These are phyloP conservation scores for Phymanthus crucifer DNA, from an alignment of 92 coral and sea anemone genomes.

Conservation along the genomic window DNA sequence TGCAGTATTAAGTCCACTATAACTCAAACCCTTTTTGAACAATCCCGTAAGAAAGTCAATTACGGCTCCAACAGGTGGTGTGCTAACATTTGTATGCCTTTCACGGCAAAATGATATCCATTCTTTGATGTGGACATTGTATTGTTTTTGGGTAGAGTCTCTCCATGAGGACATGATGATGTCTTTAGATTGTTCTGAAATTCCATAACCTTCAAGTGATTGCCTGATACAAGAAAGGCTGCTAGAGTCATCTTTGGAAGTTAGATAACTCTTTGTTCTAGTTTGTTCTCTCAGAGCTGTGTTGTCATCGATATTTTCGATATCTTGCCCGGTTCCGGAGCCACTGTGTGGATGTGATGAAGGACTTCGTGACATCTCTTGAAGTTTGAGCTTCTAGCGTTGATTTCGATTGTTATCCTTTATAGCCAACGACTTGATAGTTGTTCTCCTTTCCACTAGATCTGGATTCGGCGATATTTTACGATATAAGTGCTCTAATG, in stretches of 20 bases:
- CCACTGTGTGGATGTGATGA: background rate
- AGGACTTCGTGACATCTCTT: background rate
- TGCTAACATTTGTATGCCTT: background rate
- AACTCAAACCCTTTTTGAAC: constrained; percentile 26
- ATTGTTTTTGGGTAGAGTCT: constrained; percentile 43
- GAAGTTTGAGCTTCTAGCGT: background rate
- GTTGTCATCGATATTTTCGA: background rate
- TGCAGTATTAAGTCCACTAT: constrained; percentile 33
- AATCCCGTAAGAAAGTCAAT: constrained; percentile 26
- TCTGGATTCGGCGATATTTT: background rate
- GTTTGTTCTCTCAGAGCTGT: background rate
- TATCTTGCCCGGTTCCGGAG: background rate
- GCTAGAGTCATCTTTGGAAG: constrained; percentile 13
- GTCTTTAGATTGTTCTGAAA: constrained; percentile 55
- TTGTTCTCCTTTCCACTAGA: background rate
- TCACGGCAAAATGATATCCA: constrained; percentile 23
- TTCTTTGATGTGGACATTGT: no score
- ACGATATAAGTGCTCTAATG: background rate
- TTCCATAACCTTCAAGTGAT: constrained; percentile 27
- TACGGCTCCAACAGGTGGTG: constrained; percentile 31
- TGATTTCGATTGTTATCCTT: background rate
- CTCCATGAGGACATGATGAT: constrained; percentile 53
- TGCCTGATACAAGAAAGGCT: constrained; percentile 1
- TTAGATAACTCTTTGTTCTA: background rate
- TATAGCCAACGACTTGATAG: background rate